Evolutionary conservation across 2,113 vertebrate species (phyloP).

Genomic region (Eretmochelys imbricata): DNA sequence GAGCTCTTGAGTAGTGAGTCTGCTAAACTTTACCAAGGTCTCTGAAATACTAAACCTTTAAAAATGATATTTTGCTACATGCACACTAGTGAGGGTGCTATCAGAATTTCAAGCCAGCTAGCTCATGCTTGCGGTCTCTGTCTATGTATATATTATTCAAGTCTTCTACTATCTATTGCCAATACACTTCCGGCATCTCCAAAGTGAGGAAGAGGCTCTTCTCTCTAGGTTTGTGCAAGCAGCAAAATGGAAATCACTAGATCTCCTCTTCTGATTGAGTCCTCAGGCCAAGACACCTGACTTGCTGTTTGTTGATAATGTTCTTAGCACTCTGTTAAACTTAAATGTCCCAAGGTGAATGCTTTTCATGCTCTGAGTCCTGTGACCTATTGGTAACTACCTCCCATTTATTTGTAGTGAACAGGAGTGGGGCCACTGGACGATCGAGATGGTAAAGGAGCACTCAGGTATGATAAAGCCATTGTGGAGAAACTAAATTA

Average conservation of each 20-base stretch:
- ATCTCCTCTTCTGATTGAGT: not conserved
- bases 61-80: not conserved
- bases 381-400: not conserved
- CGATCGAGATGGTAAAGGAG: too few relatives aligned
- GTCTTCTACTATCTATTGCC: not conserved
- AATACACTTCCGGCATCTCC: not conserved
- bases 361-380: not conserved
- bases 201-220: not conserved
- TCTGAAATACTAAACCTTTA: not conserved
- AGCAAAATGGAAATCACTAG: not conserved
- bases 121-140: not conserved
- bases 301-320: not conserved
- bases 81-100: not conserved
- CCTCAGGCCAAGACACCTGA: not conserved
- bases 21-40: not conserved
- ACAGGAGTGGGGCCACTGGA: too few relatives aligned
- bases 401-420: not conserved
- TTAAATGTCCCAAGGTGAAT: not conserved
- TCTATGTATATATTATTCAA: not conserved
- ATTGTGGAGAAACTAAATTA: too few relatives aligned
- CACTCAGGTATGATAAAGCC: too few relatives aligned
- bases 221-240: not conserved
- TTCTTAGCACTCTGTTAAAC: not conserved
- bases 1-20: not conserved
- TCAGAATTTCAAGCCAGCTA: not conserved